Conservation (phyloP, 1,140 invertebrate species). For the Drosophila serrata region DNA sequence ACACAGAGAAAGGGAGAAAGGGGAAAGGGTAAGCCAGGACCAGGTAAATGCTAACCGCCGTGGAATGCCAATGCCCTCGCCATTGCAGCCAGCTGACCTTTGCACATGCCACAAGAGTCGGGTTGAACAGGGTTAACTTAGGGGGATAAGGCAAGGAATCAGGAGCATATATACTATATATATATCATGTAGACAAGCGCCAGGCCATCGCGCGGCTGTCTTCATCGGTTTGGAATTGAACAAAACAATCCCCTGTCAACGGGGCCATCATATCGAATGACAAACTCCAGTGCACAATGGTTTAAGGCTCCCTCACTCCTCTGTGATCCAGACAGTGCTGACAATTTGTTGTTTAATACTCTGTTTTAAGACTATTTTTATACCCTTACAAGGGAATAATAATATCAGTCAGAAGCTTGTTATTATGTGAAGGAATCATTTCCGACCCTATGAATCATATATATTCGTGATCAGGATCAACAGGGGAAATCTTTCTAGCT, state of each 20-base stretch:
- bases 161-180: slow-evolving; percentile 2
- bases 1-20: background rate
- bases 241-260: slow-evolving; percentile 57
- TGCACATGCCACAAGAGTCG: slow-evolving; percentile 66
- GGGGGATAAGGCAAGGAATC: slow-evolving; percentile 3
- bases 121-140: background rate
- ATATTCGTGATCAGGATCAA: too few relatives aligned
- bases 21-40: background rate
- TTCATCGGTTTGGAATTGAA: slow-evolving; percentile 27
- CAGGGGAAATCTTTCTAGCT: too few relatives aligned
- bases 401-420: too few relatives aligned
- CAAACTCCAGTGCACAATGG: slow-evolving; percentile 64
- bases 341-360: background rate
- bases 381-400: too few relatives aligned
- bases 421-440: too few relatives aligned
- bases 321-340: background rate
- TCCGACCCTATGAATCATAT: too few relatives aligned
- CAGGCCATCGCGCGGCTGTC: slow-evolving; percentile 26
- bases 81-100: slow-evolving; percentile 75
- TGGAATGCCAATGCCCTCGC: slow-evolving; percentile 70
- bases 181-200: slow-evolving; percentile 17
- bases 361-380: background rate
- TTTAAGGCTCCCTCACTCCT: background rate
- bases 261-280: slow-evolving; percentile 74
- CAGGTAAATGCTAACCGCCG: slow-evolving; percentile 64